Conservation (phyloP, 2,113 vertebrate genomes). For the Bubo bubo region DNA sequence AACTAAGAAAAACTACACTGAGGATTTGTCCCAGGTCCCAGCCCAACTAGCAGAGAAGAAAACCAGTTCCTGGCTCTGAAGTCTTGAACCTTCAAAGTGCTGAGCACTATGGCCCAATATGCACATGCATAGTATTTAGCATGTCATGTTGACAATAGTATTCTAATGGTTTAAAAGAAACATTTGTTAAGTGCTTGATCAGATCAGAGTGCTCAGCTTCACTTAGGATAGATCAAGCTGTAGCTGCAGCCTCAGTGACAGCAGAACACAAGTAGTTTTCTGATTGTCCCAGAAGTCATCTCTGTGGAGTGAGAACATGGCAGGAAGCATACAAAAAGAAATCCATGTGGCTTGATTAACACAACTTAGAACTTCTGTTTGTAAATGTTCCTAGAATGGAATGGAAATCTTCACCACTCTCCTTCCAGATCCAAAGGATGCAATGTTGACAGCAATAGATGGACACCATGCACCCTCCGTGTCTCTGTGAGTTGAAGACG, state of each 20-base stretch:
- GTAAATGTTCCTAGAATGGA: slow-evolving; percentile 53
- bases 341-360: neutral
- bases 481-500: neutral
- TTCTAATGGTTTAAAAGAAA: neutral
- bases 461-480: neutral
- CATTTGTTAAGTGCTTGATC: neutral
- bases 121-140: neutral
- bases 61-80: neutral
- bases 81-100: neutral
- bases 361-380: neutral
- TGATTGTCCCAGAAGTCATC: neutral
- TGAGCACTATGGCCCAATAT: neutral
- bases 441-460: slow-evolving; percentile 65
- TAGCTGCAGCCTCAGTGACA: neutral
- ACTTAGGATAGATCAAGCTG: neutral
- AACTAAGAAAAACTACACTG: neutral
- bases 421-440: slow-evolving; percentile 60
- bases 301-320: neutral
- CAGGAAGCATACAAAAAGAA: neutral
- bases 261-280: neutral
- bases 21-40: neutral
- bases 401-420: slow-evolving; percentile 74
- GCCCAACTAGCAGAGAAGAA: neutral
- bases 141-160: neutral
- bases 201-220: neutral